Conservation (phyloP, 2,113 vertebrate species). For the Aviceda subcristata region DNA sequence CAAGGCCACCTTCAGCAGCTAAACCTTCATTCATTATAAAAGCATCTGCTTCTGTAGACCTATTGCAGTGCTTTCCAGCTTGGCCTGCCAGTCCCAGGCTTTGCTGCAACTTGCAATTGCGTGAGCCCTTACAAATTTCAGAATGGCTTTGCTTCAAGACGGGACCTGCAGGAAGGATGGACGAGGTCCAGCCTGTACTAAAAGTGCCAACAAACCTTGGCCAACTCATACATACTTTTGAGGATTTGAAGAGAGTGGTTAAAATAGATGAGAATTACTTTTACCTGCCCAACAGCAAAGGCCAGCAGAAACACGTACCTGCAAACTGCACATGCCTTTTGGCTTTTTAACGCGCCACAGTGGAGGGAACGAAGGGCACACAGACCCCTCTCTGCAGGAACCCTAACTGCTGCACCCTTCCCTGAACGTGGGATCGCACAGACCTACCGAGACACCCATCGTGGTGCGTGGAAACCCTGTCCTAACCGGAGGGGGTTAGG, state of each 20-base stretch:
- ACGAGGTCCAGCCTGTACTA: neutral
- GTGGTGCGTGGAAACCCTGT: neutral
- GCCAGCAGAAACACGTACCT: neutral
- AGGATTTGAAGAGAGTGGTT: neutral
- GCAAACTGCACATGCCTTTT: neutral
- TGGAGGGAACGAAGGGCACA: neutral
- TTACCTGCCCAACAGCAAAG: conserved; percentile 18
- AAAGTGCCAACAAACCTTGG: neutral
- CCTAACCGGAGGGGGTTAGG: fast-evolving
- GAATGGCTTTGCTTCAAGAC: neutral
- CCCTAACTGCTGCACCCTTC: neutral
- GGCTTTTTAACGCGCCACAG: neutral
- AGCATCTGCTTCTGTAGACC: neutral
- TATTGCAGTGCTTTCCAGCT: neutral
- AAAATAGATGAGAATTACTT: neutral
- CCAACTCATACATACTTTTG: neutral
- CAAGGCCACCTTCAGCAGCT: neutral
- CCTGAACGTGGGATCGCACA: fast-evolving
- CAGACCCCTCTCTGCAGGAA: neutral
- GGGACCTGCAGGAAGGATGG: neutral
- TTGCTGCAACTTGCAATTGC: neutral
- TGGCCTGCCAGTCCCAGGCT: neutral
- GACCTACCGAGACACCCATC: fast-evolving
- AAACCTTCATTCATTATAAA: neutral
- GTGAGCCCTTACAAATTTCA: neutral